Evolutionary conservation across 2,888 invertebrate species (phyloP), one percentile per base, ranked within the genome.

Genomic region (Junonia oenone): DNA sequence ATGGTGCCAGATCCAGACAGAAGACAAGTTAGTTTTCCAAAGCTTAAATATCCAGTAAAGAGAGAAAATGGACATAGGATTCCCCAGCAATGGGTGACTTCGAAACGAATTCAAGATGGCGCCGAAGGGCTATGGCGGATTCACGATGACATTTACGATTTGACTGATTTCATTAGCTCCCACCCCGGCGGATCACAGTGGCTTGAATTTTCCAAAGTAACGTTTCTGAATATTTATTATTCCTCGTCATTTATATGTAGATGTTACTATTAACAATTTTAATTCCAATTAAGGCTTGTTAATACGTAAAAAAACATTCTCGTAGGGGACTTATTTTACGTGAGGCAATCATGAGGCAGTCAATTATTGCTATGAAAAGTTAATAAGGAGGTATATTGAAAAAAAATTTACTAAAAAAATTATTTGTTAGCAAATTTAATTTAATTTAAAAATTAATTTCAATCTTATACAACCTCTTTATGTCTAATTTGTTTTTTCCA

Each of bases 181-280:
- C 99, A 99, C 88, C 99, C 99, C 1, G 98, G 98, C 8, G 97
- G 98, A 0, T 63, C 90, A 0, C 93, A 94, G 67, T 97, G 96
- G 96, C 73, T 97, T 35, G 73, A 76, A 45, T 76, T 91, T 50
- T 94, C 95, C 0, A 93, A 94, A 90, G 96, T 93, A 3, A 22
- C 3, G n/a, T 56, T 51, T 37, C 19, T 26, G 14, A 15, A 11
- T 31, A 31, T n/a, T 33, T 33, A 33, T 33, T n/a, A n/a, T 2
- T 2, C n/a, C 11, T 33, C n/a, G n/a, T 8, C 29, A 31, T 33
- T 33, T 33, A 11, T 11, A 11, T 31, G 11, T 33, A 33, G n/a
- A 4, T 33, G n/a, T n/a, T n/a, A n/a, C n/a, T n/a, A n/a, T n/a
- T n/a, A n/a, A n/a, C n/a, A n/a, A n/a, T n/a, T n/a, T n/a, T n/a